Evolutionary conservation across 2,888 invertebrate genomes (phyloP), one percentile per base, ranked within the genome.

Genomic region (Cerceris ruficornis): DNA sequence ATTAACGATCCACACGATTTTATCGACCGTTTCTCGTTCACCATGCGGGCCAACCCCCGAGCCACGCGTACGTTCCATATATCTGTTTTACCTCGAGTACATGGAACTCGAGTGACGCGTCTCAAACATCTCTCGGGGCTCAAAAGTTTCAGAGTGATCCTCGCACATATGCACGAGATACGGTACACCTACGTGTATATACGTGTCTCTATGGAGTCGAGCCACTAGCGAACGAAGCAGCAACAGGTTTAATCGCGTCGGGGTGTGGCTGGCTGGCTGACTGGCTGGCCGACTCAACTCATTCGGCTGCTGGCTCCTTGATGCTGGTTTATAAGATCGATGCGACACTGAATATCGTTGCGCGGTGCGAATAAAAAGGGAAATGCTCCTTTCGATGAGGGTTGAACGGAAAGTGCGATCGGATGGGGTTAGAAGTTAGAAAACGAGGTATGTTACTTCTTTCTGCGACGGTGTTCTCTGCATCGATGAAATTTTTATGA

Each of bases 191-290:
- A 81, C 81, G 75, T 65, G 71, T 62, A 69, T 66, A 75, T 58
- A 55, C 58, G 43, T 68, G 64, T 60, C 64, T 75, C 70, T 76
- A 72, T 75, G 73, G 68, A 70, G 69, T 39, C 61, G 64, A 65
- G 76, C 78, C 78, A 82, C 28, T 28, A 28, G 28, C 82, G 84
- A 83, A 86, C 88, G 84, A 87, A 89, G 88, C 88, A 90, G 90
- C 90, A 91, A 91, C 90, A 91, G 91, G 91, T 91, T 91, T 91
- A 89, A 91, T 90, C 89, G 88, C 90, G 87, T 87, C 88, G 88
- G 91, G 91, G 90, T 91, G 90, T 90, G 90, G 90, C 90, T 88
- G 87, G 85, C 85, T 83, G 85, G 86, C 28, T 28, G 28, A 28
- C 28, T 28, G 28, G 28, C 28, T 28, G 28, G 83, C 83, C 78